These are phyloP conservation scores for Echeneis naucrates DNA, from an alignment of 2,797 vertebrate genomes.

Conservation along the genomic window DNA sequence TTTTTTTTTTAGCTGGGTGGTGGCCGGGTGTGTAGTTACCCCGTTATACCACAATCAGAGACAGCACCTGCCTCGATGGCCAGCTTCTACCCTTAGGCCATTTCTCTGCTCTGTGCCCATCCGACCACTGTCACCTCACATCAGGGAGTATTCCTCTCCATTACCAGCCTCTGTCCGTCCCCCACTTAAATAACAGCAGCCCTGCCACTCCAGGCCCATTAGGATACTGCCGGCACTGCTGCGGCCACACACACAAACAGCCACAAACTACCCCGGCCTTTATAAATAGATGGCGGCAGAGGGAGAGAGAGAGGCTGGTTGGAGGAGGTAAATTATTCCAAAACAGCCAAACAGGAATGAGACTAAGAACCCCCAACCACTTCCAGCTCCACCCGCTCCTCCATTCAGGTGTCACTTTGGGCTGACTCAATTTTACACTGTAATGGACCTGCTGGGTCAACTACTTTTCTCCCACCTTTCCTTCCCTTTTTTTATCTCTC, in stretches of 20 bases:
- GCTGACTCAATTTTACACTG: slow-evolving; percentile 86
- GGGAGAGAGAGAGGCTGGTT: slow-evolving; percentile 53
- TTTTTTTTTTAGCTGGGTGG: not conserved
- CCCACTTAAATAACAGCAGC: slow-evolving; percentile 84
- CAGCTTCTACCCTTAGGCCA: slow-evolving; percentile 39
- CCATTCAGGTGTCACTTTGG: slow-evolving; percentile 84
- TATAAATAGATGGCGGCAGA: slow-evolving; percentile 83
- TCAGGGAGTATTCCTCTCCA: slow-evolving; percentile 80
- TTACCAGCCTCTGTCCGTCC: slow-evolving; percentile 75
- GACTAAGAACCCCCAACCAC: slow-evolving; percentile 63
- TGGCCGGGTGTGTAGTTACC: not conserved
- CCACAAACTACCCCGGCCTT: slow-evolving; percentile 64
- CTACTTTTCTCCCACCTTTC: slow-evolving; percentile 71
- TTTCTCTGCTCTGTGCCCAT: slow-evolving; percentile 60
- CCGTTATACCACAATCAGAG: slow-evolving; percentile 19
- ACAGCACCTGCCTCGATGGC: slow-evolving; percentile 3
- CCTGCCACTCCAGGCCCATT: slow-evolving; percentile 83
- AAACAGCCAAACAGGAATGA: slow-evolving; percentile 77
- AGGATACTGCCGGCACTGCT: slow-evolving; percentile 73
- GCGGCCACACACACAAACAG: slow-evolving; percentile 30
- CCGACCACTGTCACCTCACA: slow-evolving; percentile 71
- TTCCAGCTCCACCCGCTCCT: slow-evolving; percentile 53
- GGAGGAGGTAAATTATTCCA: slow-evolving; percentile 86
- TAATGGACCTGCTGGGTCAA: slow-evolving; percentile 85
- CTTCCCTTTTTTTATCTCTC: slow-evolving; percentile 69